Percentiles rank a stretch among this genome's conserved stretches.
Evolutionary conservation across 1,140 invertebrate species (phyloP).

Genomic region (Anthonomus grandis): DNA sequence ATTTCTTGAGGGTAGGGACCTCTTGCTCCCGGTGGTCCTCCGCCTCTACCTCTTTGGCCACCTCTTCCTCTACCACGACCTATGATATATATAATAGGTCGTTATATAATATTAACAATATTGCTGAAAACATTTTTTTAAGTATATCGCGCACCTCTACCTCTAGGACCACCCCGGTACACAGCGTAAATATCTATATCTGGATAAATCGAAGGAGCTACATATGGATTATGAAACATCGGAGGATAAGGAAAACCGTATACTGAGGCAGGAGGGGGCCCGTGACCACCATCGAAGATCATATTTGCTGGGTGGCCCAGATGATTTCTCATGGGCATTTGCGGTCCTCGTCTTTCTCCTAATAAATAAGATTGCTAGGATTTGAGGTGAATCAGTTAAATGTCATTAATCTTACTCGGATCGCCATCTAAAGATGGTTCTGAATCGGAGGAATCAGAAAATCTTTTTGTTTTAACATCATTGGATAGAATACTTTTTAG

Average conservation of each 20-base stretch:
- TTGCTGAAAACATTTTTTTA: neutral
- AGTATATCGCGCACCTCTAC: constrained; percentile 8
- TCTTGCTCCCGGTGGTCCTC: constrained; percentile 9
- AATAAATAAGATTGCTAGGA: too few species aligned
- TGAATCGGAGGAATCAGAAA: constrained; percentile 31
- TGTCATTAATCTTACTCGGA: constrained; percentile 11
- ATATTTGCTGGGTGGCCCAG: constrained; percentile 27
- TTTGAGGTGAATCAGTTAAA: too few species aligned
- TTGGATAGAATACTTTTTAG: constrained; percentile 42
- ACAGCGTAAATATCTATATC: constrained; percentile 25
- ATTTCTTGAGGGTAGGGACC: constrained; percentile 36
- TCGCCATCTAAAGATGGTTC: constrained; percentile 31
- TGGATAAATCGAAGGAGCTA: constrained; percentile 20
- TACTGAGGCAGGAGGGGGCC: constrained; percentile 7
- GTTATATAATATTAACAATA: too few species aligned
- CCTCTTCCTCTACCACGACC: constrained; percentile 25
- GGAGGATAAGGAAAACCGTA: constrained; percentile 22
- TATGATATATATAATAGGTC: neutral
- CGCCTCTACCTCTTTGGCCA: constrained; percentile 15
- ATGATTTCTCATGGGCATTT: neutral
- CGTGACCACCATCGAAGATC: constrained; percentile 12
- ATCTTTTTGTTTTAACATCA: constrained; percentile 26
- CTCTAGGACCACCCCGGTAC: constrained; percentile 14
- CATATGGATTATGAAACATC: constrained; percentile 9
- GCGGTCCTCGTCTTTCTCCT: constrained; percentile 4